phyloP scores from a whole-genome alignment of 2,797 vertebrate species.

The Sebastes diploproa region DNA sequence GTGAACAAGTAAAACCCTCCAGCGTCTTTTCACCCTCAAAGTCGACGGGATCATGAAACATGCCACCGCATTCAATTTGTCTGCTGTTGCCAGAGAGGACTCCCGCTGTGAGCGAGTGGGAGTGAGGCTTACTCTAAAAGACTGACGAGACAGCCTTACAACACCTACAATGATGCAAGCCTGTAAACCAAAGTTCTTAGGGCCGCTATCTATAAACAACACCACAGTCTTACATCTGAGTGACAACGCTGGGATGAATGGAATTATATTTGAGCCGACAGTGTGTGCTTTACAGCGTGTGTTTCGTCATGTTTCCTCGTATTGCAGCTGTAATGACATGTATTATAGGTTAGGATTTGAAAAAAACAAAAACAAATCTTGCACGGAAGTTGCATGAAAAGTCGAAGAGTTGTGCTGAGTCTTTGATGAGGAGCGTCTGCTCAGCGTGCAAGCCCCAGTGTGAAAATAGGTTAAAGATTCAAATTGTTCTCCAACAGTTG shows the following conservation, averaged over 20 bases:
- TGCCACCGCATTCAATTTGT: constrained; percentile 45
- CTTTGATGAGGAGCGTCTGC: constrained; percentile 42
- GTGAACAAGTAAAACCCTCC: constrained; percentile 43
- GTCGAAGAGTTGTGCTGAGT: constrained; percentile 7
- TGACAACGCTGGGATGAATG: constrained; percentile 29
- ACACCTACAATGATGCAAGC: constrained; percentile 60
- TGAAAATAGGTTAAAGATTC: constrained; percentile 66
- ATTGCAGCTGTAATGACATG: constrained; percentile 13
- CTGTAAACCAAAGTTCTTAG: constrained; percentile 40
- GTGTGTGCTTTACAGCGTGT: background rate
- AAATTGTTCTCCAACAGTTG: constrained; percentile 57
- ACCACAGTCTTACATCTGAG: constrained; percentile 8
- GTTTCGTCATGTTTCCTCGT: constrained; percentile 32
- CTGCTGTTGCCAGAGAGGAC: constrained; percentile 41
- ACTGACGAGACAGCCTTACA: constrained; percentile 56
- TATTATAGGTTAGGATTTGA: constrained; percentile 1
- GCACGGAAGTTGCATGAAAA: constrained; percentile 24
- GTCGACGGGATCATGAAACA: constrained; percentile 46
- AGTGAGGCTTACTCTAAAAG: constrained; percentile 45
- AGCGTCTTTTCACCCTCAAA: constrained; percentile 60
- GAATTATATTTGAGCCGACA: constrained; percentile 23
- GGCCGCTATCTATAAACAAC: constrained; percentile 37
- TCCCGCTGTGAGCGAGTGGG: constrained; percentile 57
- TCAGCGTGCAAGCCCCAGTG: constrained; percentile 21
- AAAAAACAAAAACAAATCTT: background rate